Evolutionary conservation across 2,797 vertebrate species (phyloP), one percentile per base, ranked within the genome.

Genomic region (Gadopsis marmoratus): DNA sequence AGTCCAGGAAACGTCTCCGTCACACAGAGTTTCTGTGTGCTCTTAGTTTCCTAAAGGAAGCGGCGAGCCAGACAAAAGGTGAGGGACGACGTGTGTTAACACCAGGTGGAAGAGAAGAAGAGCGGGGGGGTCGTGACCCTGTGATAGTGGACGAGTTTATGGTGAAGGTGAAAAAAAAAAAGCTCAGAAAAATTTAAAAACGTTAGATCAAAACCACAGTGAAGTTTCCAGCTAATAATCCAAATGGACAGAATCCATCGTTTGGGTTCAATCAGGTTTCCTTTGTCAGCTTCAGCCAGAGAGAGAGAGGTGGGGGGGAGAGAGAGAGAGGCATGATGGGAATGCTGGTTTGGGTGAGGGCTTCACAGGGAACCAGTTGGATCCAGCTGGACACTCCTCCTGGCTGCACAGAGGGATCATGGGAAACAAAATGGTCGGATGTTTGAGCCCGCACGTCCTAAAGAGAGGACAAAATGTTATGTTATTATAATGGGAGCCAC

Each of bases 371-470:
- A 79, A 77, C 50, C 67, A 64, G 76, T 33, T 31, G 76, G 66
- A 39, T 63, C 74, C 48, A 17, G 26, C 48, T 5, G 62, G 62
- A n/a, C 6, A 5, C 37, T 70, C 48, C 68, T 67, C 63, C 59
- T 11, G 26, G 64, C 31, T 74, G 81, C 76, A 86, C 50, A 53
- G 67, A n/a, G 39, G 79, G 17, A 85, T 83, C 67, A 72, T 81
- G 78, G 84, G 79, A 77, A 86, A 82, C 35, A 50, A 54, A 66
- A 47, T 1, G 55, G 41, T 69, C 2, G 21, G 74, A 53, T 71
- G 60, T 74, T 76, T 65, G 33, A 31, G 43, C 62, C 47, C 58
- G 39, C 3, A 4, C 21, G 62, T 76, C 55, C 76, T 81, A 4
- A 7, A 54, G 47, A 64, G 17, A n/a, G 39, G 39, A 35, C 10